Conservation (phyloP, 2,113 vertebrate species). For the Myanophis thanlyinensis region DNA sequence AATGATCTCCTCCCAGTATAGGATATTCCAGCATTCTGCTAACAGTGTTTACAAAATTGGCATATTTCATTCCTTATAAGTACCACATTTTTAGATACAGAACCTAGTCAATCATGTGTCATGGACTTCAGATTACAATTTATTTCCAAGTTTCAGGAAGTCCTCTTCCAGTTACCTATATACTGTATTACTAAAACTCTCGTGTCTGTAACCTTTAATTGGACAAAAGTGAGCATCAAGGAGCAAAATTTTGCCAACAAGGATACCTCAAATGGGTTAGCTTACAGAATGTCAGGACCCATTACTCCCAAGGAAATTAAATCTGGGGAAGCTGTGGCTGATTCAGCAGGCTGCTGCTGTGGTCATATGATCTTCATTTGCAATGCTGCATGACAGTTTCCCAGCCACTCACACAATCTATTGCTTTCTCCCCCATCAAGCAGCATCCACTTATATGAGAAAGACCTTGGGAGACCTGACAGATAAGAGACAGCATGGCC, state of each 20-base stretch:
- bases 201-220: neutral
- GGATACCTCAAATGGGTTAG: neutral
- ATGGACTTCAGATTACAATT: neutral
- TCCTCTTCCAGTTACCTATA: neutral
- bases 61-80: neutral
- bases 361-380: too few species aligned
- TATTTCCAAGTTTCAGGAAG: neutral
- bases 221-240: neutral
- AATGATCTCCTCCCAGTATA: neutral
- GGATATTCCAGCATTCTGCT: neutral
- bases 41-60: neutral
- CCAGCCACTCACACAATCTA: too few species aligned
- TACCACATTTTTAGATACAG: neutral
- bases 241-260: neutral
- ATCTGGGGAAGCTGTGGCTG: too few species aligned
- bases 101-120: neutral
- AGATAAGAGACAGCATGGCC: neutral
- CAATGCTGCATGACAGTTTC: too few species aligned
- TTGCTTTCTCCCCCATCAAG: too few species aligned
- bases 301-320: too few species aligned
- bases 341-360: too few species aligned
- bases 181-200: neutral
- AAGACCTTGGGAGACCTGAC: neutral
- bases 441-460: neutral
- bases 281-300: too few species aligned